Evolutionary conservation across 2,888 invertebrate genomes (phyloP).

Genomic region (Hydrotaea cyrtoneurina): DNA sequence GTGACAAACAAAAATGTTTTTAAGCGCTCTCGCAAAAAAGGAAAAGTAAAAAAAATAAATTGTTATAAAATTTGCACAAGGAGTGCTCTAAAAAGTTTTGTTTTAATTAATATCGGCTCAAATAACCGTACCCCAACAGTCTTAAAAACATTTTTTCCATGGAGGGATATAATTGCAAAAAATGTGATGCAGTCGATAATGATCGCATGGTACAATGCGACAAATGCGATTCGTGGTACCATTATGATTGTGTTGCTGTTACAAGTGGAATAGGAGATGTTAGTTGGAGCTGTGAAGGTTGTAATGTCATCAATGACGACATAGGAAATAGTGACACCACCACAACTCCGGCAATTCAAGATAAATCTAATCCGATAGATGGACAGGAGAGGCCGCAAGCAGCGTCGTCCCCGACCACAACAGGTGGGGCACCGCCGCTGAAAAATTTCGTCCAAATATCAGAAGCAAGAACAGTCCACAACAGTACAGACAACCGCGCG

Average conservation of each 20-base stretch:
- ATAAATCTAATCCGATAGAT: not conserved
- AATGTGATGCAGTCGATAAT: not conserved
- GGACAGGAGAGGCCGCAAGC: slow-evolving; percentile 27
- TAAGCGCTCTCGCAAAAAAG: no score
- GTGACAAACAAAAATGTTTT: no score
- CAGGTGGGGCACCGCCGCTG: not conserved
- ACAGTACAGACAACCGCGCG: not conserved
- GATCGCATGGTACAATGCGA: slow-evolving; percentile 26
- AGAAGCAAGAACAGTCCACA: not conserved
- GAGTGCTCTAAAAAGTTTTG: no score
- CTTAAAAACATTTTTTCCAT: no score
- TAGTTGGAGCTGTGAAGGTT: slow-evolving; percentile 46
- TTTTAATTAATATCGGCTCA: no score
- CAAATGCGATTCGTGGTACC: slow-evolving; percentile 6
- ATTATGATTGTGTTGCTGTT: slow-evolving; percentile 40
- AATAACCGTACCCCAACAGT: no score
- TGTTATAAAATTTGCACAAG: no score
- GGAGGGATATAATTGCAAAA: slow-evolving; percentile 40
- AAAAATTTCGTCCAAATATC: not conserved
- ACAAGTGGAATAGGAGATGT: slow-evolving; percentile 40
- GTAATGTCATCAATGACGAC: not conserved
- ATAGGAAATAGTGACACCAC: not conserved
- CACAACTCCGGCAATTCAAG: not conserved
- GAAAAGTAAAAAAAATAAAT: no score
- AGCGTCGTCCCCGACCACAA: slow-evolving; percentile 28